These are phyloP conservation scores for Drosophila borborema DNA, from an alignment of 2,888 invertebrate species.

Conservation along the genomic window DNA sequence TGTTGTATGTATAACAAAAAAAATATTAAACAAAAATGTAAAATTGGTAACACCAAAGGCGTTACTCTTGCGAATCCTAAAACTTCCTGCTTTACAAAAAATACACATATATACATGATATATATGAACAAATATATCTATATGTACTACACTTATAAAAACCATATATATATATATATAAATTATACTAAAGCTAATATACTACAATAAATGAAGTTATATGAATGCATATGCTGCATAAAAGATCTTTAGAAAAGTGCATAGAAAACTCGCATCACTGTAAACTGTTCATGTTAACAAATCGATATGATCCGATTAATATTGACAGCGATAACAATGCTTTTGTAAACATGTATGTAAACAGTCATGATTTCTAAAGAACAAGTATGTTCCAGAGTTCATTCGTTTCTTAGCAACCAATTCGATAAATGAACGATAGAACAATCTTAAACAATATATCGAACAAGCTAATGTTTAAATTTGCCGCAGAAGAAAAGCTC, in stretches of 20 bases:
- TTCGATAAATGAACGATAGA: conserved; percentile 2
- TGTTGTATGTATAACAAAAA: conserved; percentile 69
- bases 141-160: conserved; percentile 59
- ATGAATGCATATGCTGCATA: conserved; percentile 28
- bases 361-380: background rate
- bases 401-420: conserved; percentile 4
- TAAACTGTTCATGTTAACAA: background rate
- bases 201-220: conserved; percentile 76
- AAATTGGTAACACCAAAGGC: conserved; percentile 72
- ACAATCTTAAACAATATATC: background rate
- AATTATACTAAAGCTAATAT: conserved; percentile 67
- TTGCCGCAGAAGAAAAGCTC: background rate
- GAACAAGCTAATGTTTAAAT: background rate
- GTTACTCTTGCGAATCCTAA: conserved; percentile 75
- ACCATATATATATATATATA: conserved; percentile 41
- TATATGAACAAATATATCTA: conserved; percentile 21
- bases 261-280: background rate
- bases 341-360: background rate
- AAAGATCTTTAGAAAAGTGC: background rate
- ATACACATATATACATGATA: conserved; percentile 40
- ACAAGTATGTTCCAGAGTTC: background rate
- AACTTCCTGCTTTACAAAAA: conserved; percentile 79
- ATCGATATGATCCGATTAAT: background rate
- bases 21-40: conserved; percentile 44
- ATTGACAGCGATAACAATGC: background rate